Evolutionary conservation across 2,113 vertebrate species (phyloP).

Genomic region (Kryptolebias marmoratus): DNA sequence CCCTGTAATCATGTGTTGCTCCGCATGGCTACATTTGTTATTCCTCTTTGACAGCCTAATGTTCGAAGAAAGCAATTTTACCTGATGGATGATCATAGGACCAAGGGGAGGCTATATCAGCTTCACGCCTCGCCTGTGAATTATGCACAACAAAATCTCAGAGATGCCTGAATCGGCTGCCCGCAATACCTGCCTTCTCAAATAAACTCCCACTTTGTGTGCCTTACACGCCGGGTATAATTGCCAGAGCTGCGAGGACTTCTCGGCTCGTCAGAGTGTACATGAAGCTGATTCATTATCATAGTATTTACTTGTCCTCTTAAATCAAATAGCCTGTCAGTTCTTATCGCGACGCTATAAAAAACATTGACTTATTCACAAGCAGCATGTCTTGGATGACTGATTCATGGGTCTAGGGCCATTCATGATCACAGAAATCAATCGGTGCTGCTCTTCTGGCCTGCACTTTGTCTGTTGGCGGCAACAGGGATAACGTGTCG

Average conservation of each 20-base stretch:
- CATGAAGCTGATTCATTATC: conserved; percentile 50
- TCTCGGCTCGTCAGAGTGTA: conserved; percentile 38
- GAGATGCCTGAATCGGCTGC: conserved; percentile 31
- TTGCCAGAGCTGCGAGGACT: conserved; percentile 40
- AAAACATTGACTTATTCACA: conserved; percentile 51
- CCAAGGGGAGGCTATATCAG: conserved; percentile 45
- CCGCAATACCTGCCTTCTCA: conserved; percentile 35
- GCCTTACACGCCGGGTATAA: conserved; percentile 31
- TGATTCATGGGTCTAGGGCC: conserved; percentile 53
- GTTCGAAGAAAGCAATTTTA: conserved; percentile 71
- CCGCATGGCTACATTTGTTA: conserved; percentile 73
- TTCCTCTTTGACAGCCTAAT: conserved; percentile 65
- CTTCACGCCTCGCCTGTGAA: conserved; percentile 52
- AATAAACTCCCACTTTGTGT: conserved; percentile 35
- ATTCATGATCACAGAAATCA: conserved; percentile 58
- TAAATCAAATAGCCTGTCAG: conserved; percentile 49
- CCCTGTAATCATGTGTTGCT: conserved; percentile 69
- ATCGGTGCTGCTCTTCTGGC: conserved; percentile 40
- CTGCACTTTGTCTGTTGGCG: conserved; percentile 52
- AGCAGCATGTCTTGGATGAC: conserved; percentile 9
- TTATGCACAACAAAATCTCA: conserved; percentile 61
- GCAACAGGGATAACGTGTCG: conserved; percentile 70
- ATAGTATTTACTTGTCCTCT: conserved; percentile 51
- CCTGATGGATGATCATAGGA: conserved; percentile 72
- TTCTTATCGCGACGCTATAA: conserved; percentile 24